phyloP scores from a whole-genome alignment of 1,140 invertebrate genomes.

The Drosophila murphyi region DNA sequence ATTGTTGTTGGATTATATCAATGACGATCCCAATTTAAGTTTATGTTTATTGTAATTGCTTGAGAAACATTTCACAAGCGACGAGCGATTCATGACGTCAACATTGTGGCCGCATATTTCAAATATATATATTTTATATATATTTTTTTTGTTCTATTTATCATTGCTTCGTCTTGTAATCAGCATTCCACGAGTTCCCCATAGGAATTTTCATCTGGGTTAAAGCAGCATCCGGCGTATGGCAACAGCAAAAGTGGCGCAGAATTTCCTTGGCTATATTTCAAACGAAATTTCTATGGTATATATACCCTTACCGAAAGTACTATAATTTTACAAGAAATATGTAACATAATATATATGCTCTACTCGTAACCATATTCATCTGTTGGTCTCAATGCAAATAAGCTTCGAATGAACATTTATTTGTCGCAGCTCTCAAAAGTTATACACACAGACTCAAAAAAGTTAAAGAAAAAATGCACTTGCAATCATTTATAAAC shows the following conservation, averaged over 20 bases:
- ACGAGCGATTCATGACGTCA: constrained; percentile 21
- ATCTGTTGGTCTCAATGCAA: no score
- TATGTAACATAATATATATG: no score
- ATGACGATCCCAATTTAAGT: constrained; percentile 71
- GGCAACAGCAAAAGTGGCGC: constrained; percentile 56
- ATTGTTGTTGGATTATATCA: constrained; percentile 8
- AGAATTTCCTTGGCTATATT: background rate
- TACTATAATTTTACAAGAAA: background rate
- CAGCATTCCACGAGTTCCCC: background rate
- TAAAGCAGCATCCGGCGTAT: constrained; percentile 30
- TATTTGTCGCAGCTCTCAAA: no score
- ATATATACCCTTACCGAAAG: background rate
- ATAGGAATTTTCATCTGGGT: background rate
- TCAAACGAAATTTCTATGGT: constrained; percentile 44
- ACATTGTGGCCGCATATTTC: constrained; percentile 16
- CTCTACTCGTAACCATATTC: no score
- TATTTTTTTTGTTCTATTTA: constrained; percentile 20
- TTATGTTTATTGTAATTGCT: constrained; percentile 79
- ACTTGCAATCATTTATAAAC: no score
- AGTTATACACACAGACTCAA: no score
- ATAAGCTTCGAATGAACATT: no score
- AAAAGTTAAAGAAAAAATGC: no score
- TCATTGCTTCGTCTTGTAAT: constrained; percentile 2
- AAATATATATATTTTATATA: constrained; percentile 15
- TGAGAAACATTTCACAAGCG: constrained; percentile 60